phyloP scores from a whole-genome alignment of 30 jellyfish, hydroid and myxozoan species.

The Hydractinia symbiolongicarpus region DNA sequence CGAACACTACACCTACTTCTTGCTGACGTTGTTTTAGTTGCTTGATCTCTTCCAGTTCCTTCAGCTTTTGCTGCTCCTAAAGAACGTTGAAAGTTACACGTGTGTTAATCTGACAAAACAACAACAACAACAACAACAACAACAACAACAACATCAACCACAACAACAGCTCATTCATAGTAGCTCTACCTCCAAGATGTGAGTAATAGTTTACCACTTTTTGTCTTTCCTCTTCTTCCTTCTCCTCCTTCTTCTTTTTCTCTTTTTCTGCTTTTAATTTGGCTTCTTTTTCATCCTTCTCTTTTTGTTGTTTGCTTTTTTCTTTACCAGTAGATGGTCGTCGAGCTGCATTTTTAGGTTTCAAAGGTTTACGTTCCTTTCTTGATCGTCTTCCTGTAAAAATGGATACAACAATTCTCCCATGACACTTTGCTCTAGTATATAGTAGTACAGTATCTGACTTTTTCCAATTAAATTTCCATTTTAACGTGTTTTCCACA shows the following conservation, averaged over 20 bases:
- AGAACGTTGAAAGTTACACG: not conserved
- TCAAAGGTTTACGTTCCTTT: not conserved
- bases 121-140: not conserved
- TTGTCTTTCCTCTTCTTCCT: constrained; percentile 48
- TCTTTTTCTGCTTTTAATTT: constrained; percentile 25
- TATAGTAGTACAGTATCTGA: too few species aligned
- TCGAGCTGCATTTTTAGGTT: constrained; percentile 9
- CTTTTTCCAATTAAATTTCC: too few species aligned
- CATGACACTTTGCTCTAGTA: not conserved
- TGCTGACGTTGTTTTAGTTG: constrained; percentile 32
- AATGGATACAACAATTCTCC: not conserved
- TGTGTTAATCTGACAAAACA: not conserved
- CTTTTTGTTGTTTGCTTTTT: constrained; percentile 28
- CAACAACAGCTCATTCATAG: not conserved
- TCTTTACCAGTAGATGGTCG: constrained; percentile 5
- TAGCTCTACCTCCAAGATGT: not conserved
- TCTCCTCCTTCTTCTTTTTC: constrained; percentile 29
- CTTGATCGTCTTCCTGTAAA: constrained; percentile 12
- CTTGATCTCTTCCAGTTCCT: constrained; percentile 35
- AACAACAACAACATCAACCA: not conserved
- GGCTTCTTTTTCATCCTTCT: constrained; percentile 28
- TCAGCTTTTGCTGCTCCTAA: constrained; percentile 25
- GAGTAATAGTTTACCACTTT: constrained; percentile 16
- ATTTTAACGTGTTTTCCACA: too few species aligned
- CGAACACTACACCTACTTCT: constrained; percentile 23